These are phyloP conservation scores for Chironomus striatipennis DNA, from an alignment of 1,140 invertebrate genomes.

Conservation along the genomic window DNA sequence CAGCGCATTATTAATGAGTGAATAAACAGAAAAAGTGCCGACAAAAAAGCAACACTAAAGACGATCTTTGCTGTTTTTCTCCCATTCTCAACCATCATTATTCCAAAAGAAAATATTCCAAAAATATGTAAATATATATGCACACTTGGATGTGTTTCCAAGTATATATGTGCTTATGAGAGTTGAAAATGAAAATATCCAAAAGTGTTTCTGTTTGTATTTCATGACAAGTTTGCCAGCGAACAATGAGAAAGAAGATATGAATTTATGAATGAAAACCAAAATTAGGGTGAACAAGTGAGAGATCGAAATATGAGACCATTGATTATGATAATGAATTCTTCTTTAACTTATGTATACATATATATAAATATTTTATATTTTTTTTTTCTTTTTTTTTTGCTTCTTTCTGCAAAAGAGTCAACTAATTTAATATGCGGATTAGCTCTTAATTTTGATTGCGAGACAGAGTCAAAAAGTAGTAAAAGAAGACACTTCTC, in stretches of 20 bases:
- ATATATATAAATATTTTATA: neutral
- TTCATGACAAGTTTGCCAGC: no score
- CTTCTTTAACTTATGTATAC: neutral
- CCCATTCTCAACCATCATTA: neutral
- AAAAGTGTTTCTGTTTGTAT: no score
- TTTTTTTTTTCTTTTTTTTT: no score
- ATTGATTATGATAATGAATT: constrained; percentile 22
- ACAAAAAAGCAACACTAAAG: neutral
- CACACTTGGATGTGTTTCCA: no score
- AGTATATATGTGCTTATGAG: no score
- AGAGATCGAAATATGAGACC: neutral
- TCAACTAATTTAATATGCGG: neutral
- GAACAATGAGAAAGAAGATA: neutral
- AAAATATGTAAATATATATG: neutral
- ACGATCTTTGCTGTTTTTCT: constrained; percentile 7
- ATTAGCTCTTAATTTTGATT: constrained; percentile 8
- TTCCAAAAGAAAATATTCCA: neutral
- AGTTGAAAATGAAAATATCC: no score
- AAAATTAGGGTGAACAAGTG: neutral
- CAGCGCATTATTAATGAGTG: constrained; percentile 7
- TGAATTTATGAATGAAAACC: constrained; percentile 22
- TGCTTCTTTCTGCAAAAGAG: neutral
- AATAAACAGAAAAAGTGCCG: constrained; percentile 12
- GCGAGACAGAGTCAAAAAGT: neutral
- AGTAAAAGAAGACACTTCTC: neutral